phyloP scores from a whole-genome alignment of 2,888 invertebrate genomes.

The Gibbula magus region DNA sequence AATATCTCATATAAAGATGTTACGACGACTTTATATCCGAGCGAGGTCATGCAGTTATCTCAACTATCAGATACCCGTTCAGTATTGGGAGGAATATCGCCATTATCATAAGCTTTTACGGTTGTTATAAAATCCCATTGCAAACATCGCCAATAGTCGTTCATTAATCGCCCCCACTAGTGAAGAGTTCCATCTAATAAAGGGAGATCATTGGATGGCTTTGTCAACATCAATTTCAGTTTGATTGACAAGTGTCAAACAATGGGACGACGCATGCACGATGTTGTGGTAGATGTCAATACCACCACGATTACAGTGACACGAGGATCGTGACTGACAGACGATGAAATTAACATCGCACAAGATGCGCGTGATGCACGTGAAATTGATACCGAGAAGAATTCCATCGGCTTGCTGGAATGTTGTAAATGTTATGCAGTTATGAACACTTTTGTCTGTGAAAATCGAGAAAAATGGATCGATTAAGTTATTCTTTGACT shows the following conservation, averaged over 20 bases:
- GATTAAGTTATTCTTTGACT: no score
- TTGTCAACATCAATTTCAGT: constrained; percentile 13
- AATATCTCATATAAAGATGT: no score
- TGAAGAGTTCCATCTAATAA: constrained; percentile 11
- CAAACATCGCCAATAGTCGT: not conserved
- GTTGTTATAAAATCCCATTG: not conserved
- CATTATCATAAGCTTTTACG: not conserved
- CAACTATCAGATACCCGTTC: not conserved
- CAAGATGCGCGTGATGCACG: no score
- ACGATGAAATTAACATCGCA: not conserved
- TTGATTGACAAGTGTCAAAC: constrained; percentile 21
- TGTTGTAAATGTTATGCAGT: no score
- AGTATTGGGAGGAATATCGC: not conserved
- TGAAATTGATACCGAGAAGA: no score
- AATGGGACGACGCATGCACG: not conserved
- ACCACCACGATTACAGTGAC: not conserved
- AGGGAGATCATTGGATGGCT: constrained; percentile 14
- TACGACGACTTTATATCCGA: not conserved
- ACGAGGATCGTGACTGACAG: not conserved
- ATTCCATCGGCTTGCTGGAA: no score
- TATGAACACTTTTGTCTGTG: no score
- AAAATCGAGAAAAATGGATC: no score
- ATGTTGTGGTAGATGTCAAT: not conserved
- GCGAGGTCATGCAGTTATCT: not conserved
- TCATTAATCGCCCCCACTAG: not conserved